phyloP scores from a whole-genome alignment of 2,797 vertebrate genomes.

The Sciaenops ocellatus region DNA sequence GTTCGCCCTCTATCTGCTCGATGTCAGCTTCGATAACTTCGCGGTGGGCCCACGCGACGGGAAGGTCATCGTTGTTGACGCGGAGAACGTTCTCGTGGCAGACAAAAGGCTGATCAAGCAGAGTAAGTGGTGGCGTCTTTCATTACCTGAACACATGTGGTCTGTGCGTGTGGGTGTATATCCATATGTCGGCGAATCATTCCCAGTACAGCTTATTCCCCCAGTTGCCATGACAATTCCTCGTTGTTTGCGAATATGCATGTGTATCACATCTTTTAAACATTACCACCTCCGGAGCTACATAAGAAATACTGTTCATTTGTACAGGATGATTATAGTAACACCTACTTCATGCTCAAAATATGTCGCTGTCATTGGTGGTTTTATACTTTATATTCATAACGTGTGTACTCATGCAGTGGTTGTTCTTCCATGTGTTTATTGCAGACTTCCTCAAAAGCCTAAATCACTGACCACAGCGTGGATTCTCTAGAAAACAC shows the following conservation, averaged over 20 bases:
- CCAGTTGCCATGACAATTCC: conserved; percentile 25
- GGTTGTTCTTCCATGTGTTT: not conserved
- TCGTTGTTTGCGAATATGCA: not conserved
- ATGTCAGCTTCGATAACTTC: conserved; percentile 99
- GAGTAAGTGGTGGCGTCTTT: conserved; percentile 87
- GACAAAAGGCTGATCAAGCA: conserved; percentile 98
- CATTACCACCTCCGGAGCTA: not conserved
- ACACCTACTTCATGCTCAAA: not conserved
- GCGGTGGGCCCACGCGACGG: conserved; percentile 97
- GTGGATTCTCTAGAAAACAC: conserved; percentile 24
- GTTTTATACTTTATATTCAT: conserved; percentile 1
- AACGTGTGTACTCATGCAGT: not conserved
- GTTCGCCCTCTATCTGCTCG: conserved; percentile 99
- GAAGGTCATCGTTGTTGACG: conserved; percentile 97
- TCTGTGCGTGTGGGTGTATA: not conserved
- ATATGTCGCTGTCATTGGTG: not conserved
- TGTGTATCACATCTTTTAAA: not conserved
- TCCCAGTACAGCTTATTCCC: not conserved
- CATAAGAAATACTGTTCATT: not conserved
- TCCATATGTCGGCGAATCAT: conserved; percentile 9
- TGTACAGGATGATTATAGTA: not conserved
- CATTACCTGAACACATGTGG: not conserved
- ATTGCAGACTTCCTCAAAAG: conserved; percentile 17
- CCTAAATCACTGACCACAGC: conserved; percentile 22
- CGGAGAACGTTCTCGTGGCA: conserved; percentile 96